These are phyloP conservation scores for Thalassaphorura encarpata DNA, from an alignment of 1,140 invertebrate genomes.

Conservation along the genomic window DNA sequence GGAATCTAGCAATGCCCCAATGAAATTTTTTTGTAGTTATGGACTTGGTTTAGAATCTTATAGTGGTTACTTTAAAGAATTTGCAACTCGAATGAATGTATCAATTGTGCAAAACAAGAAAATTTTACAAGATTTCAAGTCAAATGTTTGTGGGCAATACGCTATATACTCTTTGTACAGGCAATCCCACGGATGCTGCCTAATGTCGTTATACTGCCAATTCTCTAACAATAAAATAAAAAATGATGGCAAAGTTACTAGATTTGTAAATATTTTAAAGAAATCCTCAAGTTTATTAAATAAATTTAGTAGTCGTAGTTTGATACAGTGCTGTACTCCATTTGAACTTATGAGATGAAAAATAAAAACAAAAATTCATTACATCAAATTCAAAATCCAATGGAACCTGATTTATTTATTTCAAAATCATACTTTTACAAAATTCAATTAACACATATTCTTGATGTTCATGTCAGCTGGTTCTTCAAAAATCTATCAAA, in stretches of 20 bases:
- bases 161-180: conserved; percentile 3
- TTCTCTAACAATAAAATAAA: not conserved
- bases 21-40: not conserved
- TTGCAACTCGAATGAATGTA: not conserved
- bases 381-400: too few species aligned
- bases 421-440: too few species aligned
- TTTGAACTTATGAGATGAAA: too few species aligned
- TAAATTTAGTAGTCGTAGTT: not conserved
- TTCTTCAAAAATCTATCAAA: too few species aligned
- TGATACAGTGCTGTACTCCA: not conserved
- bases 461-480: too few species aligned
- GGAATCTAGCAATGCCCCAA: not conserved
- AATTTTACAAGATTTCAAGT: not conserved
- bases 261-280: not conserved
- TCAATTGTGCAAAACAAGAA: not conserved
- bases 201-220: not conserved
- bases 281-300: not conserved
- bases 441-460: too few species aligned
- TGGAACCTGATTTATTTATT: too few species aligned
- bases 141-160: conserved; percentile 1
- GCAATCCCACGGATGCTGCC: not conserved
- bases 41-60: not conserved
- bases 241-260: not conserved
- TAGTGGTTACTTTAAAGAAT: not conserved
- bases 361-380: too few species aligned